Percentiles rank a stretch among this genome's conserved stretches.
These are phyloP conservation scores for Labeo calbasu DNA, from an alignment of 2,797 vertebrate species.

Conservation along the genomic window DNA sequence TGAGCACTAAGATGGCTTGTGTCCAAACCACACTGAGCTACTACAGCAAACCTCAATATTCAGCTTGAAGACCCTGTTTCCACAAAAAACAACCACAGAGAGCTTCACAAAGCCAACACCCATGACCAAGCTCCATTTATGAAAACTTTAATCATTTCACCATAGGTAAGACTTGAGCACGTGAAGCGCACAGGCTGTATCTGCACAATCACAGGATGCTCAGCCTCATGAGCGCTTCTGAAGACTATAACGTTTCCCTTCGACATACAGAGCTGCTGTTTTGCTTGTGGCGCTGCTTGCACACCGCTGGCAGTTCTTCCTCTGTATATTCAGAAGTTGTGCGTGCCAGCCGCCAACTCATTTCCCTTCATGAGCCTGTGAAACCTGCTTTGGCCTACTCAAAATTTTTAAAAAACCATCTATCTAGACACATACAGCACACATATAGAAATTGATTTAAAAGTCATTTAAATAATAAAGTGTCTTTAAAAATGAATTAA, in stretches of 20 bases:
- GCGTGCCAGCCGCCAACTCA: slow-evolving; percentile 31
- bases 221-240: neutral
- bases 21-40: neutral
- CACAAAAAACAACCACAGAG: neutral
- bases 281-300: neutral
- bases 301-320: neutral
- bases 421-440: neutral
- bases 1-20: too few species aligned
- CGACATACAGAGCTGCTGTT: slow-evolving; percentile 7
- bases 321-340: slow-evolving; percentile 5
- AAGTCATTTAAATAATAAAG: neutral
- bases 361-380: slow-evolving; percentile 4
- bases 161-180: neutral
- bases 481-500: too few species aligned
- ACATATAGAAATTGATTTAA: neutral
- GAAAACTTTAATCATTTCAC: neutral
- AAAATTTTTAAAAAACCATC: neutral
- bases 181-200: neutral
- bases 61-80: neutral
- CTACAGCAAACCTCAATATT: neutral
- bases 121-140: neutral
- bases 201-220: slow-evolving; percentile 33
- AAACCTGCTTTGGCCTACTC: neutral
- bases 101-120: neutral
- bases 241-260: slow-evolving; percentile 13